phyloP scores from a whole-genome alignment of 2,888 invertebrate genomes.

The Dendrolimus houi region DNA sequence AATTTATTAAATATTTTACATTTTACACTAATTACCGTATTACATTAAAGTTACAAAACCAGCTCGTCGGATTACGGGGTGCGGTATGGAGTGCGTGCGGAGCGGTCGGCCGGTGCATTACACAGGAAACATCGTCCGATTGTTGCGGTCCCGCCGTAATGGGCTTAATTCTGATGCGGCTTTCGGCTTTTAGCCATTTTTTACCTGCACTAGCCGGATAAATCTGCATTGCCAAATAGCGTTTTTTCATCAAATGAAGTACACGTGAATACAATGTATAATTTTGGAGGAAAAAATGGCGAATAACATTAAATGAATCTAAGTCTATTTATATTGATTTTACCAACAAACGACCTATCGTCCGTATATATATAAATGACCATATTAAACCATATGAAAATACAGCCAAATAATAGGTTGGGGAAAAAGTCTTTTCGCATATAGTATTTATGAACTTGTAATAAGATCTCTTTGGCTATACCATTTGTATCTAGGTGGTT shows the following conservation, averaged over 20 bases:
- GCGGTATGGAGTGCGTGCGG: conserved; percentile 11
- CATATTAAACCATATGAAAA: too few relatives aligned
- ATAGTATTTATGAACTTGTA: too few relatives aligned
- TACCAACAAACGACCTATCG: too few relatives aligned
- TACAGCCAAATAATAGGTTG: too few relatives aligned
- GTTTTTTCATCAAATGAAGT: neutral
- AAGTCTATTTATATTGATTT: too few relatives aligned
- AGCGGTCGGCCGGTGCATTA: conserved; percentile 42
- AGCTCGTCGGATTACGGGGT: conserved; percentile 5
- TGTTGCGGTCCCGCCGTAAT: conserved; percentile 61
- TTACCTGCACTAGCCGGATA: conserved; percentile 44
- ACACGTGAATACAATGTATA: neutral
- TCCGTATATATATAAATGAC: too few relatives aligned
- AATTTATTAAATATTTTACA: neutral
- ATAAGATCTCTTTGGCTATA: too few relatives aligned
- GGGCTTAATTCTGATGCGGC: conserved; percentile 70
- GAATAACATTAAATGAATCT: too few relatives aligned
- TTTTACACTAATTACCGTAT: conserved; percentile 11
- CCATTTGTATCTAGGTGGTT: too few relatives aligned
- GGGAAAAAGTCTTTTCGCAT: too few relatives aligned
- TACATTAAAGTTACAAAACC: conserved; percentile 18
- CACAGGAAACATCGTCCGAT: conserved; percentile 50
- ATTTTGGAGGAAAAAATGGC: too few relatives aligned
- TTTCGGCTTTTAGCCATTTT: conserved; percentile 71
- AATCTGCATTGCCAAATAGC: conserved; percentile 10